Percentiles rank a stretch among this genome's conserved stretches.
These are phyloP conservation scores for Tragopan temminckii DNA, from an alignment of 2,797 vertebrate species.

Conservation along the genomic window DNA sequence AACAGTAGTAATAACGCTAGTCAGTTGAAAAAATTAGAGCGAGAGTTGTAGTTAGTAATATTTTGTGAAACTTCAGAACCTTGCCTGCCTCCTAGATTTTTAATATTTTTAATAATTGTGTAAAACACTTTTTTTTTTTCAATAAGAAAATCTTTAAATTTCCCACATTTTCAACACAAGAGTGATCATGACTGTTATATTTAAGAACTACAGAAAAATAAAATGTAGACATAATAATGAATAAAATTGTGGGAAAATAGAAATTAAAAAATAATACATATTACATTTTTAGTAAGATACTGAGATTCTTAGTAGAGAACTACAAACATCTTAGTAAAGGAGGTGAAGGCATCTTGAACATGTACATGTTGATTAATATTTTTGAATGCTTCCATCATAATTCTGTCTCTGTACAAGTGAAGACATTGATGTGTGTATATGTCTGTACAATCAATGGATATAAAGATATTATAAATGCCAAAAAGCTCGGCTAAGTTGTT, in stretches of 20 bases:
- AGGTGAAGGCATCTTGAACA: neutral
- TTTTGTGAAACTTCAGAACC: neutral
- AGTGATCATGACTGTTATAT: neutral
- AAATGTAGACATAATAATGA: neutral
- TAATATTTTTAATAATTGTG: neutral
- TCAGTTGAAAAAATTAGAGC: neutral
- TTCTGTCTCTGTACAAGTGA: neutral
- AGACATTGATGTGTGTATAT: fast-evolving
- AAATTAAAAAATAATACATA: neutral
- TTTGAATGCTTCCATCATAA: neutral
- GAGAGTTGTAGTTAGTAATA: neutral
- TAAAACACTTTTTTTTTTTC: neutral
- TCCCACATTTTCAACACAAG: neutral
- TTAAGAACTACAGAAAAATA: neutral
- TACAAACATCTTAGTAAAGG: neutral
- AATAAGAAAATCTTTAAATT: neutral
- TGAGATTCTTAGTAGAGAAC: neutral
- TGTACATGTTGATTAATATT: neutral
- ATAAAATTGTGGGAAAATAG: neutral
- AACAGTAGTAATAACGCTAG: fast-evolving
- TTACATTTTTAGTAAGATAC: neutral
- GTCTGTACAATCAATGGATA: no score
- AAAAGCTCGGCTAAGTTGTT: no score
- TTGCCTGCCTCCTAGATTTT: neutral
- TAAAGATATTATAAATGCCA: no score